Percentiles rank a stretch among this genome's conserved stretches.
Evolutionary conservation across 2,888 invertebrate genomes (phyloP).

Genomic region (Bombylius discolor): DNA sequence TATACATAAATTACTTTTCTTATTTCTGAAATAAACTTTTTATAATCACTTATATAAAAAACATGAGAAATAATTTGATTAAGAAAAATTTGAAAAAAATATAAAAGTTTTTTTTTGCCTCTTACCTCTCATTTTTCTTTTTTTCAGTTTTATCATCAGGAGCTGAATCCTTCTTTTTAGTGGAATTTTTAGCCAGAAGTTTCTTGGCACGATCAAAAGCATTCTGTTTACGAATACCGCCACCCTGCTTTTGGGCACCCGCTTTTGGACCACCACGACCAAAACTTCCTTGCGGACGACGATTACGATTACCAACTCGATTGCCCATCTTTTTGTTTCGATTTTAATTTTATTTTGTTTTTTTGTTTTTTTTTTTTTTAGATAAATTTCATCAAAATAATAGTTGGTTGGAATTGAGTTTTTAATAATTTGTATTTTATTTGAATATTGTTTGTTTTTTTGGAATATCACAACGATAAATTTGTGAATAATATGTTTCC

Average conservation of each 20-base stretch:
- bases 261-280: conserved; percentile 35
- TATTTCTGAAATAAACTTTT: too few species aligned
- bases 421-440: too few species aligned
- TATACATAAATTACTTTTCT: too few species aligned
- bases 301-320: conserved; percentile 35
- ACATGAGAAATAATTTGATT: background rate
- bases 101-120: conserved; percentile 23
- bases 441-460: too few species aligned
- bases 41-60: too few species aligned
- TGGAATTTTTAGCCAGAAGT: conserved; percentile 39
- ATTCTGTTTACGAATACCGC: conserved; percentile 39
- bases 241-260: conserved; percentile 31
- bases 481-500: too few species aligned
- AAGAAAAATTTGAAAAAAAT: background rate
- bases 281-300: conserved; percentile 31
- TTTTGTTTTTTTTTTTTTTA: too few species aligned
- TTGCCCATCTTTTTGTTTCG: conserved; percentile 32
- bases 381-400: too few species aligned
- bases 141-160: conserved; percentile 32
- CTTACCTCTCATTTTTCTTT: conserved; percentile 38
- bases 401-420: background rate
- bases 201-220: conserved; percentile 39
- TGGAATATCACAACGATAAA: too few species aligned
- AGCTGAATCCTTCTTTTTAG: conserved; percentile 39
- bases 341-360: too few species aligned